A percentile compares a stretch with the other conserved stretches of the same genome.
Evolutionary conservation across 1,140 invertebrate species (phyloP).

Genomic region (Calephelis virginiensis): DNA sequence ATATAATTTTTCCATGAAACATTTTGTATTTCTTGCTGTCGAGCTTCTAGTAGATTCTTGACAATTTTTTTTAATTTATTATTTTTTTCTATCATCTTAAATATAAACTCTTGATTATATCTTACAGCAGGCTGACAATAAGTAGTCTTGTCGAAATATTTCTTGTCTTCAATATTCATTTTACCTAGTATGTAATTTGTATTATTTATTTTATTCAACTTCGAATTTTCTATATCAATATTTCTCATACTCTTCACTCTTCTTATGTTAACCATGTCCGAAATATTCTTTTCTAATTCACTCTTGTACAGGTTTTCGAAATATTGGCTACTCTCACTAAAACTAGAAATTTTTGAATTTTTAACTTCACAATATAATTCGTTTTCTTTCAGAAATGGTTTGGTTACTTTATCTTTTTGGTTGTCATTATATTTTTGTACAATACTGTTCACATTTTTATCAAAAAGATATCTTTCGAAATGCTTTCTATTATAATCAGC

Average conservation of each 20-base stretch:
- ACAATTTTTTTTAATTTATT: constrained; percentile 43
- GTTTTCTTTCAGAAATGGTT: background rate
- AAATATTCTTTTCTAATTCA: constrained; percentile 8
- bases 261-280: background rate
- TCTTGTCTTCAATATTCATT: constrained; percentile 23
- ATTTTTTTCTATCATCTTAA: constrained; percentile 52
- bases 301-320: background rate
- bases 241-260: background rate
- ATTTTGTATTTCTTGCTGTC: constrained; percentile 45
- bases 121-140: constrained; percentile 50
- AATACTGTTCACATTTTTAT: background rate
- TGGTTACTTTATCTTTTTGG: background rate
- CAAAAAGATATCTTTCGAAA: constrained; percentile 4
- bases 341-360: background rate
- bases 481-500: background rate
- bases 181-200: background rate
- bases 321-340: background rate
- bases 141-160: constrained; percentile 46
- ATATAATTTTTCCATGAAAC: constrained; percentile 59
- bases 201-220: background rate
- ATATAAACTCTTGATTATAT: constrained; percentile 44
- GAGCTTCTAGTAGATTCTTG: constrained; percentile 36
- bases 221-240: background rate
- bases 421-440: background rate
- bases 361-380: background rate